Evolutionary conservation across 2,113 vertebrate genomes (phyloP).

Genomic region (Carettochelys insculpta): DNA sequence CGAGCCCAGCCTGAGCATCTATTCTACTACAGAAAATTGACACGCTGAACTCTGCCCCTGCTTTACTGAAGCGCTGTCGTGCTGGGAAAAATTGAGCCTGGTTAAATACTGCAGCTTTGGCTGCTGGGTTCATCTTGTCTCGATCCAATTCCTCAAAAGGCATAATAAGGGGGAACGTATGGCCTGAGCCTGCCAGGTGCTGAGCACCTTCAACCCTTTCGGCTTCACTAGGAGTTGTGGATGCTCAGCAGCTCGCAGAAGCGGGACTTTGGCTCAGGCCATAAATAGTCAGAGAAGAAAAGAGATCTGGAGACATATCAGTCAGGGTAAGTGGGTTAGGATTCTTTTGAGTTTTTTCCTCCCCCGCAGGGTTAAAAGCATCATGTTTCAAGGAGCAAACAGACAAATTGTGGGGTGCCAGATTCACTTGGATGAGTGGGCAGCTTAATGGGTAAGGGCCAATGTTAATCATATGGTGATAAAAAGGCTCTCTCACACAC

Average conservation of each 20-base stretch:
- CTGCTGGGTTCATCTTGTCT: rapidly evolving
- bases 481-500: neutral
- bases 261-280: neutral
- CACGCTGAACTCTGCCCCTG: neutral
- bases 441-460: neutral
- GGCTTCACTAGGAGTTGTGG: neutral
- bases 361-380: neutral
- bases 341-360: neutral
- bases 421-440: neutral
- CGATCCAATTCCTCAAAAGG: neutral
- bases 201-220: neutral
- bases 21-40: neutral
- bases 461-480: neutral
- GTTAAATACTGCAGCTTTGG: neutral
- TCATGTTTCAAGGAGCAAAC: neutral
- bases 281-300: neutral
- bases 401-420: neutral
- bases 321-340: neutral
- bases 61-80: neutral
- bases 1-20: neutral
- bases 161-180: neutral
- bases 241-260: neutral
- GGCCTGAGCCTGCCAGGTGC: neutral
- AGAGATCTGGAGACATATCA: neutral
- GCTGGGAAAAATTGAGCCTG: neutral